phyloP scores from a whole-genome alignment of 2,797 vertebrate species.

The Poeciliopsis paucimaculata region DNA sequence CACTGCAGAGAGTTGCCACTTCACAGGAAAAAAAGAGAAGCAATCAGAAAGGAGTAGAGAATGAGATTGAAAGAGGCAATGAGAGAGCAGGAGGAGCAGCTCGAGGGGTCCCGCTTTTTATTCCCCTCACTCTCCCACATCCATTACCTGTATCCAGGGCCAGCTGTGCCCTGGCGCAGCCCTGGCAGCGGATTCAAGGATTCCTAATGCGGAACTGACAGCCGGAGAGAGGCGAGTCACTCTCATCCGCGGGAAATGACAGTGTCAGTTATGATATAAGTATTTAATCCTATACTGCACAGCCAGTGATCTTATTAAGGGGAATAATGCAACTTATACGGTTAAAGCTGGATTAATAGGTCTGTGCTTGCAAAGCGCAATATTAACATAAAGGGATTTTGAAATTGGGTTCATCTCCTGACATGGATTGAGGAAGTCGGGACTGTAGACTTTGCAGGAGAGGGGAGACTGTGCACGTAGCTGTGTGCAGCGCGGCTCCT shows the following conservation, averaged over 20 bases:
- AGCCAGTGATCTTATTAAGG: conserved; percentile 87
- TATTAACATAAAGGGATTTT: conserved; percentile 88
- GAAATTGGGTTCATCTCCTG: conserved; percentile 76
- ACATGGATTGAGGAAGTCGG: conserved; percentile 69
- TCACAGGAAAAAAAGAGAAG: conserved; percentile 51
- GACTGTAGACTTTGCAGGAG: conserved; percentile 57
- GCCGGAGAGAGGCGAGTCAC: conserved; percentile 70
- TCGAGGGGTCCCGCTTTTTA: conserved; percentile 62
- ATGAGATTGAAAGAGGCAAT: conserved; percentile 47
- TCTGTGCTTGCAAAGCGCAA: conserved; percentile 80
- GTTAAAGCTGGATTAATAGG: conserved; percentile 87
- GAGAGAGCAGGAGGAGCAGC: conserved; percentile 58
- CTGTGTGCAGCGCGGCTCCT: conserved; percentile 33
- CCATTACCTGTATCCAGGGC: conserved; percentile 68
- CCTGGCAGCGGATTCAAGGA: conserved; percentile 71
- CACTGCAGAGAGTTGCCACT: conserved; percentile 60
- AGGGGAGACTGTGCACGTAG: conserved; percentile 40
- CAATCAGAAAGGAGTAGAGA: conserved; percentile 54
- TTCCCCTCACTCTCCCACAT: conserved; percentile 71
- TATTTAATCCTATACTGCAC: conserved; percentile 86
- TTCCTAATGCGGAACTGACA: conserved; percentile 77
- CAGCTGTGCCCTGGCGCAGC: conserved; percentile 47
- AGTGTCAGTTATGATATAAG: conserved; percentile 85
- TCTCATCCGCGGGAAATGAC: conserved; percentile 80
- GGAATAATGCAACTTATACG: conserved; percentile 85